These are phyloP conservation scores for Tetragonula carbonaria DNA, from an alignment of 2,888 invertebrate genomes.

Conservation along the genomic window DNA sequence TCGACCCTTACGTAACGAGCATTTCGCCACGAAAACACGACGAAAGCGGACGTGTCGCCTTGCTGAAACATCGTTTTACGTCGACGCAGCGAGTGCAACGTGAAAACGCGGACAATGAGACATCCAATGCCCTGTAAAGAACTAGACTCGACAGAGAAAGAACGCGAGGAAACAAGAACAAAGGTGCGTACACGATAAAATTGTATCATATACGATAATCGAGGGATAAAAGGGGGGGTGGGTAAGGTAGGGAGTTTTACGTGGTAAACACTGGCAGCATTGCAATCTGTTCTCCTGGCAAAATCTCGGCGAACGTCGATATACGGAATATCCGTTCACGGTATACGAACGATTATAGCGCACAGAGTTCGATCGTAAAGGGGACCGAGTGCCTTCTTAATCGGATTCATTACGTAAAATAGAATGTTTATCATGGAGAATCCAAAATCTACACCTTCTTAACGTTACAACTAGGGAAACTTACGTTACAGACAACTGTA, in stretches of 20 bases:
- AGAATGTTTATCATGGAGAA: slow-evolving; percentile 70
- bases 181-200: background rate
- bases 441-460: slow-evolving; percentile 74
- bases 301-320: slow-evolving; percentile 81
- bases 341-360: slow-evolving; percentile 76
- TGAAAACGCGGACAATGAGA: slow-evolving; percentile 7
- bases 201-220: background rate
- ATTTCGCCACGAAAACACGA: slow-evolving; percentile 80
- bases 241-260: slow-evolving; percentile 1
- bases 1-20: slow-evolving; percentile 83
- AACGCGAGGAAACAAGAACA: background rate
- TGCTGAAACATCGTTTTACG: slow-evolving; percentile 7
- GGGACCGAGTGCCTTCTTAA: slow-evolving; percentile 83
- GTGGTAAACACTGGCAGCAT: slow-evolving; percentile 38
- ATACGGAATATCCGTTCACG: slow-evolving; percentile 78
- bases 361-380: slow-evolving; percentile 83
- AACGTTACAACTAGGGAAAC: slow-evolving; percentile 72
- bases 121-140: slow-evolving; percentile 46
- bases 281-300: slow-evolving; percentile 79
- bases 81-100: background rate
- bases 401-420: slow-evolving; percentile 70
- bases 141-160: slow-evolving; percentile 26
- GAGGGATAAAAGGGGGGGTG: background rate
- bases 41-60: background rate
- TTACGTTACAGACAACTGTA: slow-evolving; percentile 77